Percentiles rank a stretch among this genome's conserved stretches.
Evolutionary conservation across 2,888 invertebrate genomes (phyloP).

Genomic region (Helobdella robusta): DNA sequence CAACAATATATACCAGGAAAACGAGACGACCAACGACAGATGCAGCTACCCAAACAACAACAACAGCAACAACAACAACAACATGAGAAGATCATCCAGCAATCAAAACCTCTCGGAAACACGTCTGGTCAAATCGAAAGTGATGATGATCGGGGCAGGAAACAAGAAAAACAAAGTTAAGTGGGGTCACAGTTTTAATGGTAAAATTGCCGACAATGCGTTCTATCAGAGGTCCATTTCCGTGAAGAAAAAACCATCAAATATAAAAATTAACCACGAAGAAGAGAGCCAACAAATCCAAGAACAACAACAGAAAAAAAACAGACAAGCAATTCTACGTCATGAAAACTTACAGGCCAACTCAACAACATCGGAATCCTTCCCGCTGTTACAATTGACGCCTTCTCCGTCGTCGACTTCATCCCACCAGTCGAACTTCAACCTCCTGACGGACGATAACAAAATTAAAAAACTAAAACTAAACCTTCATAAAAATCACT

Average conservation of each 20-base stretch:
- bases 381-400: constrained; percentile 4
- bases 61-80: too few relatives aligned
- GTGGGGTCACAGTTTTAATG: constrained; percentile 1
- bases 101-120: background rate
- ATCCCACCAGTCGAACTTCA: background rate
- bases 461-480: too few relatives aligned
- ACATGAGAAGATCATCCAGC: too few relatives aligned
- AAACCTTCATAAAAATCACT: too few relatives aligned
- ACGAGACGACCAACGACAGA: too few relatives aligned
- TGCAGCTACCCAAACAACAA: too few relatives aligned
- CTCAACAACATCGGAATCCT: constrained; percentile 15
- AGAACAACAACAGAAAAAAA: background rate
- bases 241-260: background rate
- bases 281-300: background rate
- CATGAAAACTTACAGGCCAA: background rate
- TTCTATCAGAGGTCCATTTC: background rate
- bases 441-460: too few relatives aligned
- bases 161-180: background rate
- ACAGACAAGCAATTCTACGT: background rate
- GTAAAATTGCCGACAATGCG: constrained; percentile 14
- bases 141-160: background rate
- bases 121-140: constrained; percentile 9
- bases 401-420: constrained; percentile 1
- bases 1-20: too few relatives aligned
- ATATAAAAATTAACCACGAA: too few relatives aligned